phyloP scores from a whole-genome alignment of 2,113 vertebrate genomes.

The Stigmatopora argus region DNA sequence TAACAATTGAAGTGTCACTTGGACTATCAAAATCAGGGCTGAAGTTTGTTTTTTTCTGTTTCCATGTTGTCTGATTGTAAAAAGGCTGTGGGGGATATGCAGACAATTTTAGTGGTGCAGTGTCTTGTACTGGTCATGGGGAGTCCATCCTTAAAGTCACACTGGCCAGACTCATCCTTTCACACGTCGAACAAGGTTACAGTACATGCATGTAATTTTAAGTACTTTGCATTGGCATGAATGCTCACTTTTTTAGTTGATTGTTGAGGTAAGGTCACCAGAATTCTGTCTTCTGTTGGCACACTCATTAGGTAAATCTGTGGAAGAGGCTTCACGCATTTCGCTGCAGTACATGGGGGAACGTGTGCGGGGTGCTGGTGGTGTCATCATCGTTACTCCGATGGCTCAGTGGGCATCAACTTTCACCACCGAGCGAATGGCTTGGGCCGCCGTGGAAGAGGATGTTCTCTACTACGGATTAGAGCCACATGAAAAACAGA shows the following conservation, averaged over 20 bases:
- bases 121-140: slow-evolving; percentile 64
- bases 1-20: neutral
- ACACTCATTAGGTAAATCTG: slow-evolving; percentile 46
- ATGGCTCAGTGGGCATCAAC: slow-evolving; percentile 60
- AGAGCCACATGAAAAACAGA: slow-evolving; percentile 50
- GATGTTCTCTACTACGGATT: slow-evolving; percentile 63
- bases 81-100: slow-evolving; percentile 63
- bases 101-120: slow-evolving; percentile 60
- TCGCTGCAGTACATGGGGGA: slow-evolving; percentile 65
- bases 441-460: slow-evolving; percentile 53
- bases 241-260: neutral
- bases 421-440: slow-evolving; percentile 69
- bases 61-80: slow-evolving; percentile 11
- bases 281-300: neutral
- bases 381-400: slow-evolving; percentile 61
- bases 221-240: neutral
- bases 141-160: slow-evolving; percentile 72
- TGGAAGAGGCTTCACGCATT: slow-evolving; percentile 38
- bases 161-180: slow-evolving; percentile 64
- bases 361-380: slow-evolving; percentile 65
- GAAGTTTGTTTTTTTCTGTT: neutral
- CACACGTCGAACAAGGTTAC: slow-evolving; percentile 68
- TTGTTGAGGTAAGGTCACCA: neutral
- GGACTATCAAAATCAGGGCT: neutral
- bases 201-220: slow-evolving; percentile 2